phyloP scores from a whole-genome alignment of 2,888 invertebrate genomes.

The Rapana venosa region DNA sequence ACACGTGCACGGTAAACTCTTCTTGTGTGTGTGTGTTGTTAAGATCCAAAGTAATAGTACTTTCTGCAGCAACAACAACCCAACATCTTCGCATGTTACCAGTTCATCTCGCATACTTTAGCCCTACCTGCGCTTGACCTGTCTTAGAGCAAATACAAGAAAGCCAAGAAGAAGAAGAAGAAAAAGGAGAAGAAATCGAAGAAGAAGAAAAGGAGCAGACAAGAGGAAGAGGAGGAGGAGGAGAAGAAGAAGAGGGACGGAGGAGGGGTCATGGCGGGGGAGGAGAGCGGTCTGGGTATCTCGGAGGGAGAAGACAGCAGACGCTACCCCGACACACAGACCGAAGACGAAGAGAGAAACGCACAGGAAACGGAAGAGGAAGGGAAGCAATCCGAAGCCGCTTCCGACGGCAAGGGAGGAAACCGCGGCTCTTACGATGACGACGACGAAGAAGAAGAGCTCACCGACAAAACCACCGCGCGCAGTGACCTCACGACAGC shows the following conservation, averaged over 20 bases:
- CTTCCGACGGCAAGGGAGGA: background rate
- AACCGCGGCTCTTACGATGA: background rate
- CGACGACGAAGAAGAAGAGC: background rate
- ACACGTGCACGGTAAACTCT: too few species aligned
- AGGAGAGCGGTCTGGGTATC: background rate
- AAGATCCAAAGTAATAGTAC: background rate
- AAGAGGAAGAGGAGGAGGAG: background rate
- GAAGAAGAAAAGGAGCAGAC: background rate
- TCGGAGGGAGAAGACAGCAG: background rate
- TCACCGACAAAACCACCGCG: background rate
- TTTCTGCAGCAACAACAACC: background rate
- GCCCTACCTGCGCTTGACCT: background rate
- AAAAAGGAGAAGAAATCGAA: conserved; percentile 29
- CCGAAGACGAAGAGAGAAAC: conserved; percentile 9
- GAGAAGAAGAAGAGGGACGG: background rate
- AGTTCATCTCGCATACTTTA: too few species aligned
- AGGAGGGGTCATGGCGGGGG: conserved; percentile 8
- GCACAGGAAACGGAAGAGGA: conserved; percentile 9
- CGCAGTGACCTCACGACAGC: background rate
- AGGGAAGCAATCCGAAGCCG: background rate
- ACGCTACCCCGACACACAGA: background rate
- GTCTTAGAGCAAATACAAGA: conserved; percentile 18
- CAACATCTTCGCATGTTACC: too few species aligned
- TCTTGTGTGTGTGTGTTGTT: too few species aligned
- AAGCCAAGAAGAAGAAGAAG: conserved; percentile 12